A percentile compares a stretch with the other conserved stretches of the same genome.
Conservation (phyloP, 2,888 invertebrate genomes). For the Tyria jacobaeae region DNA sequence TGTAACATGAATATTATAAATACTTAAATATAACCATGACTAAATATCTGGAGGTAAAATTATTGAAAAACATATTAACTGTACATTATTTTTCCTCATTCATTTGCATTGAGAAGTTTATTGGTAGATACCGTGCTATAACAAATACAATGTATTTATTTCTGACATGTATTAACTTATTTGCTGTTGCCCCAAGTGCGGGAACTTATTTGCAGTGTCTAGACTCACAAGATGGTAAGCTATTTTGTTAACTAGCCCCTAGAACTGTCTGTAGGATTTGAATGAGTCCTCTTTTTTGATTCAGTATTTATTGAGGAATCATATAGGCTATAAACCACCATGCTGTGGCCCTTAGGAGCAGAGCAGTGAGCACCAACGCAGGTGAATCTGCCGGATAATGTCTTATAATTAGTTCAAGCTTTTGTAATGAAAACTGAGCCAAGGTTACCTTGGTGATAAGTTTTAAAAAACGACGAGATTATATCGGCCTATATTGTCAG, state of each 20-base stretch:
- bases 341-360: no score
- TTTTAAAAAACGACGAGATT: no score
- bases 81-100: conserved; percentile 3
- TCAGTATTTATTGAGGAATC: no score
- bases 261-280: no score
- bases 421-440: no score
- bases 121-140: conserved; percentile 1
- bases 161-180: neutral
- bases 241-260: neutral
- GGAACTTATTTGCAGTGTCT: neutral
- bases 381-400: no score
- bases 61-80: neutral
- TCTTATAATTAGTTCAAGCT: no score
- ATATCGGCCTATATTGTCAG: no score
- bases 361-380: no score
- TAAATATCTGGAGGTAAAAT: conserved; percentile 6
- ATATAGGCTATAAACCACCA: no score
- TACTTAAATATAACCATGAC: neutral
- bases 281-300: no score
- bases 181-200: neutral
- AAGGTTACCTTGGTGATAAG: no score
- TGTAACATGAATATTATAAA: neutral
- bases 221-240: neutral
- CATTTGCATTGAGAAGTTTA: conserved; percentile 1
- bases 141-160: conserved; percentile 4